A percentile compares a stretch with the other conserved stretches of the same genome.
phyloP scores from a whole-genome alignment of 1,140 invertebrate species.

The Megathymus violae region DNA sequence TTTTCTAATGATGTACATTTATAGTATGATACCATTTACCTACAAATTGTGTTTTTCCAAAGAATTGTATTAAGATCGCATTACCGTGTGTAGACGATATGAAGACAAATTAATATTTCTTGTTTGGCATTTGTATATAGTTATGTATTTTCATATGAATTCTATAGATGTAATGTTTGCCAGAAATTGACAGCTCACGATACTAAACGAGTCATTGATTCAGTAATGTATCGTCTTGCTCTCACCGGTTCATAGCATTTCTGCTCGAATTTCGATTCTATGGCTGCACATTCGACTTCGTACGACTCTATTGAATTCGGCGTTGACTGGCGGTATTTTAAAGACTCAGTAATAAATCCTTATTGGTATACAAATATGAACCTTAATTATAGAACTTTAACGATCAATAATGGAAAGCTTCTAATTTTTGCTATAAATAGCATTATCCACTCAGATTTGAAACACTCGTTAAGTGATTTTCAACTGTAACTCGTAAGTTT shows the following conservation, averaged over 20 bases:
- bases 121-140: no score
- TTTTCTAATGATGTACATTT: no score
- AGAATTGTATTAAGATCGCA: no score
- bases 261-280: constrained; percentile 37
- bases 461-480: neutral
- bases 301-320: constrained; percentile 50
- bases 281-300: constrained; percentile 21
- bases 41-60: no score
- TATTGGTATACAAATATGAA: neutral
- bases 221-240: no score
- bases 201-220: no score
- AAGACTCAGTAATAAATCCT: constrained; percentile 13
- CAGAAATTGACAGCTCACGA: no score
- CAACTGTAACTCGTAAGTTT: neutral
- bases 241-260: constrained; percentile 24
- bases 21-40: no score
- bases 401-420: constrained; percentile 9
- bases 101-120: no score
- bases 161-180: no score
- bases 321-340: constrained; percentile 52
- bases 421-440: constrained; percentile 9
- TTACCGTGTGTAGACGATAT: no score
- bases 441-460: neutral
- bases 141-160: no score
- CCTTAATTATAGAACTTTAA: constrained; percentile 15